A percentile compares a stretch with the other conserved stretches of the same genome.
phyloP scores from a whole-genome alignment of 30 jellyfish, hydroid and myxozoan species.

The Hydractinia symbiolongicarpus region DNA sequence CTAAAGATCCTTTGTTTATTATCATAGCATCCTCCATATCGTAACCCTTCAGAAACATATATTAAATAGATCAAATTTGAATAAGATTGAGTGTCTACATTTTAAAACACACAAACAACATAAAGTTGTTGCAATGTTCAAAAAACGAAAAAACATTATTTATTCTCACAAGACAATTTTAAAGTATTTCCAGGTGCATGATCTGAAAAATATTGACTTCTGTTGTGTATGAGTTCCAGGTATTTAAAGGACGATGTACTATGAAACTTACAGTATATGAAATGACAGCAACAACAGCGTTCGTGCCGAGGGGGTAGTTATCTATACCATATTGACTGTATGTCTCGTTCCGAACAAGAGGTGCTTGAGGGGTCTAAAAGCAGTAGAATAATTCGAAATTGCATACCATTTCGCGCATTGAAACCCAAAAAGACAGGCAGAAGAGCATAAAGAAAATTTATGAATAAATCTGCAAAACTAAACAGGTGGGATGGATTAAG shows the following conservation, averaged over 20 bases:
- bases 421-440: no score
- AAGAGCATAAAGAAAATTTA: no score
- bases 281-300: conserved; percentile 99
- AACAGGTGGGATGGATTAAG: no score
- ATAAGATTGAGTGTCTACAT: neutral
- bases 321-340: conserved; percentile 81
- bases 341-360: conserved; percentile 78
- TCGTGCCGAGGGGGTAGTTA: conserved; percentile 91
- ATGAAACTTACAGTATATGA: conserved; percentile 84
- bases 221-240: no score
- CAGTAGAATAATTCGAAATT: neutral
- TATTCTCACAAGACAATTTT: neutral
- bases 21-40: conserved; percentile 99
- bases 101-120: neutral
- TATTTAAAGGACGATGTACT: no score
- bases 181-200: no score
- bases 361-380: conserved; percentile 87
- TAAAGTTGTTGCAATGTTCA: neutral
- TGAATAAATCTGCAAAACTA: no score
- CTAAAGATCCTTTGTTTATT: conserved; percentile 77
- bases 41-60: conserved; percentile 56
- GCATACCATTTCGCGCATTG: neutral
- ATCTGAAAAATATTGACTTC: no score
- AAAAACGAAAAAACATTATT: neutral
- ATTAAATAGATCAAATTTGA: neutral